Percentiles rank a stretch among this genome's conserved stretches.
Conservation (phyloP, 2,797 vertebrate species). For the Hydrolagus colliei region DNA sequence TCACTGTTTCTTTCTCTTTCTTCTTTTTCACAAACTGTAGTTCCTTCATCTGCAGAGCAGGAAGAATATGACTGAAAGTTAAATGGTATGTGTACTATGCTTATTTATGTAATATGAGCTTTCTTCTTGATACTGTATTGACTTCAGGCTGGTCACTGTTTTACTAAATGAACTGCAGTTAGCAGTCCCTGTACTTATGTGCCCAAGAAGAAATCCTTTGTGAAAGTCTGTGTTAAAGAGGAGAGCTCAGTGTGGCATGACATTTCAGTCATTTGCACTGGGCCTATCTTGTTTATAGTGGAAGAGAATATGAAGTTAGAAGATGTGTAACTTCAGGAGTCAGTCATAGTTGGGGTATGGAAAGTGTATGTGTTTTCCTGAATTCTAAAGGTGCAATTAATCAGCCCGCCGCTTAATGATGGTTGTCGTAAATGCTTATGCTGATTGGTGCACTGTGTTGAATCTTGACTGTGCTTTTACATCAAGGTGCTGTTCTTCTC, state of each 20-base stretch:
- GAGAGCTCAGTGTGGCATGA: background rate
- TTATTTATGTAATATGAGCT: constrained; percentile 9
- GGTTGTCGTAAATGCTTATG: background rate
- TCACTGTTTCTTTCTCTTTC: background rate
- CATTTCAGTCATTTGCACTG: background rate
- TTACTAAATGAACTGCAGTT: constrained; percentile 6
- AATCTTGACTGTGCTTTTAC: background rate
- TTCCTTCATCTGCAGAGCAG: constrained; percentile 19
- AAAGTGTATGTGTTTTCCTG: background rate
- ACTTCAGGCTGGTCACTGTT: background rate
- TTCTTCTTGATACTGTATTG: background rate
- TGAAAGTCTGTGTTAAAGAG: constrained; percentile 3
- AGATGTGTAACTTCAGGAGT: background rate
- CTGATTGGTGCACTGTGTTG: background rate
- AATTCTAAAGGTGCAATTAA: background rate
- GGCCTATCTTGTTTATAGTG: background rate
- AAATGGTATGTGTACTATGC: constrained; percentile 17
- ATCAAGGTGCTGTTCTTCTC: background rate
- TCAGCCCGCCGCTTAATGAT: background rate
- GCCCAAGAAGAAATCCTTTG: constrained; percentile 14
- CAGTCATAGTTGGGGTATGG: background rate
- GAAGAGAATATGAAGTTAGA: constrained; percentile 12
- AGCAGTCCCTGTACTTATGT: background rate
- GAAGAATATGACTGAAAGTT: constrained; percentile 26
- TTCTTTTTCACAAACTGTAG: constrained; percentile 9